Evolutionary conservation across 2,797 vertebrate genomes (phyloP).

Genomic region (Acipenser ruthenus): DNA sequence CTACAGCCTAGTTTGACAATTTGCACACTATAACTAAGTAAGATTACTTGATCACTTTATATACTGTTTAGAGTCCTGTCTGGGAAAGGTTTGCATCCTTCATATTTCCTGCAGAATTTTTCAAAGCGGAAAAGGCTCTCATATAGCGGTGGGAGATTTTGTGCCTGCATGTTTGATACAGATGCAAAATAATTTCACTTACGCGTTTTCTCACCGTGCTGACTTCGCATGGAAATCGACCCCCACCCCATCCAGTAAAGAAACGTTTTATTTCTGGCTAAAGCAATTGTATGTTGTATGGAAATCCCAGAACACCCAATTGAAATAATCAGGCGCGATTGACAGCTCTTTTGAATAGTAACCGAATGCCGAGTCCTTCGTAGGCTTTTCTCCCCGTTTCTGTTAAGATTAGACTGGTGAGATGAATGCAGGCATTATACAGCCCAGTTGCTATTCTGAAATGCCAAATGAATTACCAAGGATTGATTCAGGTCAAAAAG

Average conservation of each 20-base stretch:
- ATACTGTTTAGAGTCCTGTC: too few species aligned
- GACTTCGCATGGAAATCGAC: conserved; percentile 5
- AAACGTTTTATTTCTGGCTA: conserved; percentile 11
- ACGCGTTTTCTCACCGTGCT: not conserved
- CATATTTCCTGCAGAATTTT: too few species aligned
- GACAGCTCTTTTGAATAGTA: conserved; percentile 70
- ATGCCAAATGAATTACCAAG: conserved; percentile 75
- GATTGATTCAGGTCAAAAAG: conserved; percentile 54
- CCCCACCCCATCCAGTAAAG: not conserved
- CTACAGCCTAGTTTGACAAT: too few species aligned
- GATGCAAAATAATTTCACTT: not conserved
- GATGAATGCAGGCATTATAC: conserved; percentile 74
- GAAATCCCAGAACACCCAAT: conserved; percentile 52
- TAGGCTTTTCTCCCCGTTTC: conserved; percentile 69
- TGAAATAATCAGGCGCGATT: conserved; percentile 60
- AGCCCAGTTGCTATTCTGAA: conserved; percentile 66
- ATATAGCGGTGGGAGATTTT: too few species aligned
- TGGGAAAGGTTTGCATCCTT: too few species aligned
- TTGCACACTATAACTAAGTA: too few species aligned
- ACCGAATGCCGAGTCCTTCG: conserved; percentile 59
- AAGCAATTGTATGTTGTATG: conserved; percentile 39
- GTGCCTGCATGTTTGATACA: not conserved
- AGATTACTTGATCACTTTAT: too few species aligned
- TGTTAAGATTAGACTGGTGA: conserved; percentile 64
- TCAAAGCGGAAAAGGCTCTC: too few species aligned